Percentiles rank a stretch among this genome's conserved stretches.
These are phyloP conservation scores for Monarcha castaneiventris DNA, from an alignment of 2,113 vertebrate species.

Conservation along the genomic window DNA sequence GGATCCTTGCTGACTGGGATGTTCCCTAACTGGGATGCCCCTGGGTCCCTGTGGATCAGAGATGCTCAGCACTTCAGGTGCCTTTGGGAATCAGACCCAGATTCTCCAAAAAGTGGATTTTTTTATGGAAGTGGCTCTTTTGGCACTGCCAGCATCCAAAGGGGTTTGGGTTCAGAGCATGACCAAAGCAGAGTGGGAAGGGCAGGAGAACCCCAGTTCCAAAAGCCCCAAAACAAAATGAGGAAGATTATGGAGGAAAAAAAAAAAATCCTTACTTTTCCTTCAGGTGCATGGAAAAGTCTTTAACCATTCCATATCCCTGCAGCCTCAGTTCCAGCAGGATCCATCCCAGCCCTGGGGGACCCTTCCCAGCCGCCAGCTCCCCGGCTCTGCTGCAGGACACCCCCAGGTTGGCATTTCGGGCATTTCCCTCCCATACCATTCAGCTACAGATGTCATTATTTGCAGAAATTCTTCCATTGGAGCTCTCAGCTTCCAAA, in stretches of 20 bases:
- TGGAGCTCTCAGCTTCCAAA: not conserved
- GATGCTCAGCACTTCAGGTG: not conserved
- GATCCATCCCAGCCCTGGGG: not conserved
- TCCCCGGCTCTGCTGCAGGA: not conserved
- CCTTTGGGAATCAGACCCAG: not conserved
- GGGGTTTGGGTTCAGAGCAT: accelerated
- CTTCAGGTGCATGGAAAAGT: not conserved
- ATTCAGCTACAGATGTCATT: accelerated
- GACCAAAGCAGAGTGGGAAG: not conserved
- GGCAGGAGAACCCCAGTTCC: not conserved
- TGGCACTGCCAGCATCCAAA: accelerated
- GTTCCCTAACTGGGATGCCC: not conserved
- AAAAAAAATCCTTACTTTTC: not conserved
- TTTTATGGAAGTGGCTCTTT: not conserved
- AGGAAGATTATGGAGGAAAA: not conserved
- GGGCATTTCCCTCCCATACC: accelerated
- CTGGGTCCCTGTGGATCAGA: accelerated
- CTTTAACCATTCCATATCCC: accelerated
- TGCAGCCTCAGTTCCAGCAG: not conserved
- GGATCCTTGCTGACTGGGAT: not conserved
- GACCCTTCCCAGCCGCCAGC: not conserved
- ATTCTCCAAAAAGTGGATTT: accelerated
- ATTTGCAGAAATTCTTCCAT: not conserved
- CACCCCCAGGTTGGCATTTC: accelerated
- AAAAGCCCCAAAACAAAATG: not conserved